phyloP scores from a whole-genome alignment of 2,113 vertebrate species.

The Neogale vison region DNA sequence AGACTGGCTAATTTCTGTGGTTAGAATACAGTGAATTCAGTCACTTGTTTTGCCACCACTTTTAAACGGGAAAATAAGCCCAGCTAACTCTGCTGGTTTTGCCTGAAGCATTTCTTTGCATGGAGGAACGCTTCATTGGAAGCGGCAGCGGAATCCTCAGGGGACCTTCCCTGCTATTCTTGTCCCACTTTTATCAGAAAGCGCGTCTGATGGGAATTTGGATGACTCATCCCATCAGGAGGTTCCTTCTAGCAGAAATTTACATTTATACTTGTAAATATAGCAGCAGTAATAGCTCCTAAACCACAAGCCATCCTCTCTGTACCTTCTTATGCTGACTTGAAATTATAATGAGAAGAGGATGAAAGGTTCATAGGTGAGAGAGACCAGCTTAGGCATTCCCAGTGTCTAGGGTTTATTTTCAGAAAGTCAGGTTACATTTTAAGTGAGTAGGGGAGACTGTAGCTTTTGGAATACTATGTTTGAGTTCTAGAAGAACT shows the following conservation, averaged over 20 bases:
- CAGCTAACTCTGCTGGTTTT: neutral
- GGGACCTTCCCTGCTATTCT: neutral
- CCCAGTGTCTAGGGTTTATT: neutral
- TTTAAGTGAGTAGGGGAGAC: neutral
- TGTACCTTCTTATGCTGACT: neutral
- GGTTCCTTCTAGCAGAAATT: slow-evolving; percentile 1
- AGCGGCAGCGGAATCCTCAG: neutral
- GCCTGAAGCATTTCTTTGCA: neutral
- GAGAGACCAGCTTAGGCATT: neutral
- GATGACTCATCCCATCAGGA: slow-evolving; percentile 38
- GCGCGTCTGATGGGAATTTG: slow-evolving; percentile 1
- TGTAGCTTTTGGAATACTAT: neutral
- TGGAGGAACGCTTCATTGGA: neutral
- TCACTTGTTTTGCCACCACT: accelerated
- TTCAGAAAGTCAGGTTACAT: slow-evolving; percentile 12
- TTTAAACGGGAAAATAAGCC: neutral
- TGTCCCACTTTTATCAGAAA: neutral
- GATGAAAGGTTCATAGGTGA: accelerated
- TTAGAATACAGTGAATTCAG: accelerated
- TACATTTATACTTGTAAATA: slow-evolving; percentile 29
- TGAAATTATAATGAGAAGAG: slow-evolving; percentile 28
- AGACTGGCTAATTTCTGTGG: neutral
- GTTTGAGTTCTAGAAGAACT: neutral
- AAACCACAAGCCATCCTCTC: neutral
- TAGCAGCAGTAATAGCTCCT: neutral